A percentile compares a stretch with the other conserved stretches of the same genome.
phyloP scores from a whole-genome alignment of 2,888 invertebrate genomes.

The Zelleria hepariella region DNA sequence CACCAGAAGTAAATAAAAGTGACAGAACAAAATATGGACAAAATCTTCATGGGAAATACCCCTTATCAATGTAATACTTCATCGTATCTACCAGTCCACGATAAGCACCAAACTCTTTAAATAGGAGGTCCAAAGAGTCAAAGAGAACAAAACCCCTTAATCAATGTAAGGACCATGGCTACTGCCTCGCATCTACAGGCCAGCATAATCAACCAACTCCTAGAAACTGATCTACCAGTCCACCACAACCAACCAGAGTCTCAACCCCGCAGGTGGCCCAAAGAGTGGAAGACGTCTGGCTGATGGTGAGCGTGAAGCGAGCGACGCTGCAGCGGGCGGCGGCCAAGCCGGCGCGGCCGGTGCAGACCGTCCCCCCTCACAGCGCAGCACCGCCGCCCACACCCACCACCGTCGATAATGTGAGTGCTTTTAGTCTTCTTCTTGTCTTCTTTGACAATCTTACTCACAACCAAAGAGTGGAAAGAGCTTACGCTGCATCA shows the following conservation, averaged over 20 bases:
- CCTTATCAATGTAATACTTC: too few species aligned
- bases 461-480: constrained; percentile 92
- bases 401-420: constrained; percentile 33
- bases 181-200: too few species aligned
- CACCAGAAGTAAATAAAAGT: too few species aligned
- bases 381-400: constrained; percentile 57
- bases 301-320: constrained; percentile 92
- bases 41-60: too few species aligned
- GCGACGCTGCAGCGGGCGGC: constrained; percentile 79
- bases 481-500: constrained; percentile 89
- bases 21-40: too few species aligned
- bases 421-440: constrained; percentile 28
- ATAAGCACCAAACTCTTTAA: too few species aligned
- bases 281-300: constrained; percentile 93
- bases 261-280: constrained; percentile 83
- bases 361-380: constrained; percentile 86
- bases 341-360: constrained; percentile 80
- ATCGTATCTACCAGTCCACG: too few species aligned
- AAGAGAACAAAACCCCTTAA: too few species aligned
- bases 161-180: too few species aligned
- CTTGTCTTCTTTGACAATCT: too few species aligned
- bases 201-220: too few species aligned
- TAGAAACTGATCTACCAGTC: background rate
- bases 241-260: background rate
- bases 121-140: too few species aligned